These are phyloP conservation scores for Lutraria rhynchaena DNA, from an alignment of 1,140 invertebrate species.

Conservation along the genomic window DNA sequence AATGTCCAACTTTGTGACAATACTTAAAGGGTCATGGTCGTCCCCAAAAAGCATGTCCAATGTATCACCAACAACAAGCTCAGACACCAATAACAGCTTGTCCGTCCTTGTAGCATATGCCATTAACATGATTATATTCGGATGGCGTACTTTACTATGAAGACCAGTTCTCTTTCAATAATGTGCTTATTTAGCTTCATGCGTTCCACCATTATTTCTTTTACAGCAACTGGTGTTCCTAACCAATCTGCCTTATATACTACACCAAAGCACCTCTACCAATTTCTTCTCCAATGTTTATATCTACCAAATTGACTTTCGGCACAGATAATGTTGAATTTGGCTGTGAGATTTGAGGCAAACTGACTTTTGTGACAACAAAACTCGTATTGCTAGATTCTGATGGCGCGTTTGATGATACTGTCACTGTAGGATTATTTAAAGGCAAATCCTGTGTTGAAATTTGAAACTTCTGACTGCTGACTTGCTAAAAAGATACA, in stretches of 20 bases:
- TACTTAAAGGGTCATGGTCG: background rate
- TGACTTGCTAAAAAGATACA: too few species aligned
- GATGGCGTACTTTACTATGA: constrained; percentile 55
- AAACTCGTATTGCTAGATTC: too few species aligned
- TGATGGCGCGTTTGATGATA: too few species aligned
- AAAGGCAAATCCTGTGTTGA: too few species aligned
- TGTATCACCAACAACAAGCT: constrained; percentile 56
- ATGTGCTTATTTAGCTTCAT: constrained; percentile 38
- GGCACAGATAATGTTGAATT: constrained; percentile 56
- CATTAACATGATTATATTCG: constrained; percentile 60
- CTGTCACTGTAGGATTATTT: too few species aligned
- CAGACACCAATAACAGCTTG: constrained; percentile 43
- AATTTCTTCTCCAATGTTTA: constrained; percentile 45
- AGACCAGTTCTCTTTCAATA: constrained; percentile 51
- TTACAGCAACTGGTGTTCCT: constrained; percentile 51
- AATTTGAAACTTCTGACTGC: too few species aligned
- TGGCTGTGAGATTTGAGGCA: too few species aligned
- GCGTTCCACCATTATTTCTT: constrained; percentile 23
- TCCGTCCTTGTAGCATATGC: constrained; percentile 25
- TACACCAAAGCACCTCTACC: constrained; percentile 51
- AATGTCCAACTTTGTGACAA: constrained; percentile 9
- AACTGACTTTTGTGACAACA: too few species aligned
- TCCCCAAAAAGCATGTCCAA: constrained; percentile 57
- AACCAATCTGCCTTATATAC: constrained; percentile 49
- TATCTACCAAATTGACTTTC: constrained; percentile 42